These are phyloP conservation scores for Rosalia funebris DNA, from an alignment of 2,888 invertebrate species.

Conservation along the genomic window DNA sequence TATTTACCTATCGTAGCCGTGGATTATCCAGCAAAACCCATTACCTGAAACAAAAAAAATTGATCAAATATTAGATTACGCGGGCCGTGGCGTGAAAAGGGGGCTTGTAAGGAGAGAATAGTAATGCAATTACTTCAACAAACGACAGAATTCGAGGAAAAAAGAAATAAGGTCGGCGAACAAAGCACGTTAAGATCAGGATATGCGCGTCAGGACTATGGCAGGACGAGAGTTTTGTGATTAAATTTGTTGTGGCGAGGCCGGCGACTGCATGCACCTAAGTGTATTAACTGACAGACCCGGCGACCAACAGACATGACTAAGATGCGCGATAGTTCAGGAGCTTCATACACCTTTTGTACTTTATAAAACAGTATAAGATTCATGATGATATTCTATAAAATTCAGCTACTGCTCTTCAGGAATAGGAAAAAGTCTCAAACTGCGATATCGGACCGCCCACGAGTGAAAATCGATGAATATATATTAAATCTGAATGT, in stretches of 20 bases:
- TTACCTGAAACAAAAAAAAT: constrained; percentile 40
- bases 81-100: constrained; percentile 26
- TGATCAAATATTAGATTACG: constrained; percentile 33
- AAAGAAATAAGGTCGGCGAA: constrained; percentile 26
- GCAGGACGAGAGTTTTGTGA: constrained; percentile 47
- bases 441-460: too few relatives aligned
- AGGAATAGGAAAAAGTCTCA: too few relatives aligned
- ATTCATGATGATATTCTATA: too few relatives aligned
- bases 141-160: constrained; percentile 38
- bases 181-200: constrained; percentile 44
- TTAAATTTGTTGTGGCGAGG: constrained; percentile 53
- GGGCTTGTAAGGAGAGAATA: constrained; percentile 34
- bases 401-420: too few relatives aligned
- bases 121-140: constrained; percentile 47
- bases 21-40: too few relatives aligned
- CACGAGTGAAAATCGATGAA: too few relatives aligned
- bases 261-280: constrained; percentile 47
- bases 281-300: constrained; percentile 50
- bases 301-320: constrained; percentile 44
- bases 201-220: constrained; percentile 47
- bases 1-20: too few relatives aligned
- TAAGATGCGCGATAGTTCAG: too few relatives aligned
- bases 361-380: too few relatives aligned
- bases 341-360: too few relatives aligned
- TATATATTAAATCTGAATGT: too few relatives aligned